These are phyloP conservation scores for Arenaria interpres DNA, from an alignment of 2,113 vertebrate genomes.

Conservation along the genomic window DNA sequence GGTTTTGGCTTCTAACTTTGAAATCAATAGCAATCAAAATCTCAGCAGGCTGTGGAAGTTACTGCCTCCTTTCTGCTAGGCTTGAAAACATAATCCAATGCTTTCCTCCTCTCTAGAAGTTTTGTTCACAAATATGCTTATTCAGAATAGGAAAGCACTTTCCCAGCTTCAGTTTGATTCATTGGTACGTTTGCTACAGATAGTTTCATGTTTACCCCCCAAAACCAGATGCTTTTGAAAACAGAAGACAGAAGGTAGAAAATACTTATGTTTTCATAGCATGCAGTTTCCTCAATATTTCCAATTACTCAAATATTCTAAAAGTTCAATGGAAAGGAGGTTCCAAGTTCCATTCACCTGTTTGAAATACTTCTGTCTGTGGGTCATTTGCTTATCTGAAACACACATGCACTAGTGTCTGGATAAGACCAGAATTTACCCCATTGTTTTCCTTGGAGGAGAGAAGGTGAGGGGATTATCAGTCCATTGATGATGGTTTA, in stretches of 20 bases:
- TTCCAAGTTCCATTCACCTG: not conserved
- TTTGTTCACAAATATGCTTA: constrained; percentile 18
- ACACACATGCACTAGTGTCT: rapidly evolving
- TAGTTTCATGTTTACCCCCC: not conserved
- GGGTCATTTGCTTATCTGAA: not conserved
- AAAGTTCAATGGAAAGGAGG: not conserved
- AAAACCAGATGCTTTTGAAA: not conserved
- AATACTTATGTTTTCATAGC: not conserved
- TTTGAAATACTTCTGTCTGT: not conserved
- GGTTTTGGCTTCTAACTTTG: not conserved
- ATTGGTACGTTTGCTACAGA: not conserved
- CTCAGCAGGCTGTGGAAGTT: constrained; percentile 8
- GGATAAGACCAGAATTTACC: not conserved
- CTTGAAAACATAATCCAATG: not conserved
- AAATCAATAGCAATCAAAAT: constrained; percentile 49
- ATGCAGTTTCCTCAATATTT: not conserved
- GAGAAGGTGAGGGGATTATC: not conserved
- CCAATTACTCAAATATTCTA: not conserved
- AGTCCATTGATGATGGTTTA: not conserved
- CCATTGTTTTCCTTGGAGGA: not conserved
- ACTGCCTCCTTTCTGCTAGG: not conserved
- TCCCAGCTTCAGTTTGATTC: not conserved
- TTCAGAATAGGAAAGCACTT: not conserved
- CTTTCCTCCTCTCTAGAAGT: not conserved
- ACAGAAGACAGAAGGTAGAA: not conserved